Evolutionary conservation across 2,888 invertebrate species (phyloP).

Genomic region (Latrodectus hesperus): DNA sequence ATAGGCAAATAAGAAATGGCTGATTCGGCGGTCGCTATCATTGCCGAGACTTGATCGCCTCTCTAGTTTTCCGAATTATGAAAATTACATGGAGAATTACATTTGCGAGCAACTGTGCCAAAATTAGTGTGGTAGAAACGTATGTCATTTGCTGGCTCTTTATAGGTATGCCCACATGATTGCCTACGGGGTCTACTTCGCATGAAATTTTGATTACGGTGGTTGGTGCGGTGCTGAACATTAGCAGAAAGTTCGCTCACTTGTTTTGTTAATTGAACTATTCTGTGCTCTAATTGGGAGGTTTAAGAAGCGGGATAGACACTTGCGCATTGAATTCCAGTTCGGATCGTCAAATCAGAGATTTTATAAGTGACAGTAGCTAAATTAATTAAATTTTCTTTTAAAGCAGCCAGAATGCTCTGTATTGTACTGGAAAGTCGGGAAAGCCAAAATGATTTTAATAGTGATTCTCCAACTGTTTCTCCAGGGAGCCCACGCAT

Average conservation of each 20-base stretch:
- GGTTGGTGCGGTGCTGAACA: not conserved
- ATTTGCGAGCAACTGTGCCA: not conserved
- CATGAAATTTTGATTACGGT: not conserved
- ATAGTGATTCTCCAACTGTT: not conserved
- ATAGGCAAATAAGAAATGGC: not conserved
- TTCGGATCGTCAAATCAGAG: not conserved
- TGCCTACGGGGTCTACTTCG: not conserved
- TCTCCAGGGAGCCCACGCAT: not conserved
- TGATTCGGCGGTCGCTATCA: not conserved
- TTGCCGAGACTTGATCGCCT: not conserved
- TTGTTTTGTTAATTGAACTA: not conserved
- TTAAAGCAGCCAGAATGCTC: not conserved
- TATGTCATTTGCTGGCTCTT: not conserved
- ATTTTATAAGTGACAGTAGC: not conserved
- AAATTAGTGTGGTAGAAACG: conserved; percentile 18
- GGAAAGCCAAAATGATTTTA: not conserved
- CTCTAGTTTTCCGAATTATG: not conserved
- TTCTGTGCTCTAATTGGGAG: not conserved
- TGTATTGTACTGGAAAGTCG: not conserved
- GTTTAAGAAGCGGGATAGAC: not conserved
- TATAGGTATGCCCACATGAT: not conserved
- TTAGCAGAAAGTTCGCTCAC: not conserved
- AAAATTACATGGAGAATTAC: not conserved
- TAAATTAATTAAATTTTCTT: not conserved
- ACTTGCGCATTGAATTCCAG: not conserved